These are phyloP conservation scores for Gadopsis marmoratus DNA, from an alignment of 2,797 vertebrate genomes.

Conservation along the genomic window DNA sequence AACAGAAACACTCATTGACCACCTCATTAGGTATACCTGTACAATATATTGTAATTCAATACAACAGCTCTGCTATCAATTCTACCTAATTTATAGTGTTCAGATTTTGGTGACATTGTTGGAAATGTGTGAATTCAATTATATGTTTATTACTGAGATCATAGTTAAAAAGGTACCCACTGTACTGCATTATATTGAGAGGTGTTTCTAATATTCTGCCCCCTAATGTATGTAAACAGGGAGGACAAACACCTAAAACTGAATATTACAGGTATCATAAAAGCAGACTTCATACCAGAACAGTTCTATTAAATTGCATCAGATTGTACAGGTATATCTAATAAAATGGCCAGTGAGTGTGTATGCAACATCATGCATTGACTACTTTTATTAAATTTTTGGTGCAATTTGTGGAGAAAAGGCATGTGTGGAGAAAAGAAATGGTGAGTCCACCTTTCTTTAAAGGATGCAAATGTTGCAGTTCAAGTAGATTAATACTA, in stretches of 20 bases:
- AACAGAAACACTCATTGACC: neutral
- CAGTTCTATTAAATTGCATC: neutral
- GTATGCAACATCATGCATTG: neutral
- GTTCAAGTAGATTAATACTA: slow-evolving; percentile 7
- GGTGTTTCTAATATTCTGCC: neutral
- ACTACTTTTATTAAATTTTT: neutral
- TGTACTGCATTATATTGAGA: neutral
- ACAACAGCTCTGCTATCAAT: neutral
- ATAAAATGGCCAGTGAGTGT: neutral
- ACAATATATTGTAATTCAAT: neutral
- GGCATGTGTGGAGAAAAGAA: neutral
- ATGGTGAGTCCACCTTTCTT: neutral
- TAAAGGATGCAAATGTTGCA: neutral
- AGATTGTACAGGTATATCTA: neutral
- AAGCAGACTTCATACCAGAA: neutral
- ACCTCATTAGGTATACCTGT: neutral
- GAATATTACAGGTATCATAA: neutral
- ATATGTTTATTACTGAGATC: neutral
- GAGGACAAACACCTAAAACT: neutral
- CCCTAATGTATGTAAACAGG: neutral
- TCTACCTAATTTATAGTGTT: neutral
- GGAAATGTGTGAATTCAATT: neutral
- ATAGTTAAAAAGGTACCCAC: neutral
- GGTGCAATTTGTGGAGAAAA: neutral
- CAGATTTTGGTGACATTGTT: neutral